Base-by-base conservation (phyloP, 2,888 invertebrate genomes). In the Machimus atricapillus region DNA sequence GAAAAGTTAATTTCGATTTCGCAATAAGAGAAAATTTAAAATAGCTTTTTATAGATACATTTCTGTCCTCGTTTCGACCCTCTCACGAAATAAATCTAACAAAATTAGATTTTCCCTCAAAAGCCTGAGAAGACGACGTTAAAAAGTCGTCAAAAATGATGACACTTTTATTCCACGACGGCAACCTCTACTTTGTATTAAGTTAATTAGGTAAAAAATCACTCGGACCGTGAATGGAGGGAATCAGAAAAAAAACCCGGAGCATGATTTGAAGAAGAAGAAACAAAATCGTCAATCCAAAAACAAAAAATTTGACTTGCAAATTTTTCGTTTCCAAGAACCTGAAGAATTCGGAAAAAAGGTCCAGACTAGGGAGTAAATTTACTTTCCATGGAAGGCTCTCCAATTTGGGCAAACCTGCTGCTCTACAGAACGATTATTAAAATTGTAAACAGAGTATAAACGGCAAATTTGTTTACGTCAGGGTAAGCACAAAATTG, bases 401-500 rank as follows among this genome's bases (percentile, higher is more conserved):
- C 79, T 79, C n/a, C 27, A 46, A 27, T 79, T 40, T n/a, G 14
- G 23, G 66, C 66, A 66, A 23, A 66, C 23, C 66, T 46, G 79
- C 27, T 46, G 43, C 46, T 79, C 43, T 27, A 43, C 79, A 79
- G 79, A 27, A 46, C 46, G 79, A 43, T 79, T 79, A 79, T 79
- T 79, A 79, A 79, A 79, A 79, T 79, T 79, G 43, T 79, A 79
- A 79, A 79, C 79, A 79, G 79, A 27, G 43, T 79, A 79, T 79
- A 79, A 79, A 79, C 43, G 79, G 43, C 12, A 31, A 79, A 79
- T 40, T 79, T 79, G 46, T 79, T 79, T 79, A 43, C 79, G 79
- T 79, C 46, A 79, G 79, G 31, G 79, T 46, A 79, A 79, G 79
- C 79, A 79, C 79, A 79, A 79, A 79, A 79, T 79, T 79, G 79